phyloP scores from a whole-genome alignment of 2,113 vertebrate genomes.

The Mesitornis unicolor region DNA sequence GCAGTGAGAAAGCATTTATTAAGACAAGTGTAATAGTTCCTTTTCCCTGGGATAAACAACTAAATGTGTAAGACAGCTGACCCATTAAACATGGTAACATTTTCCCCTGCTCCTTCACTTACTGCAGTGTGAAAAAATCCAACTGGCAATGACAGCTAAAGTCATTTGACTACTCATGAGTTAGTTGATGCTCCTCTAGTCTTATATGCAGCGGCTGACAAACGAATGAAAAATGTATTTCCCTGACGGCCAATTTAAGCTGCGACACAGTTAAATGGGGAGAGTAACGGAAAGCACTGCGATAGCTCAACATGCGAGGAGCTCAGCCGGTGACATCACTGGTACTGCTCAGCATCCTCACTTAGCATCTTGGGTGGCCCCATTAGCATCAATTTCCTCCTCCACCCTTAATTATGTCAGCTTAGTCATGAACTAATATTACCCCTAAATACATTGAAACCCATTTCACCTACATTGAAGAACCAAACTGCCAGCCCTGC shows the following conservation, averaged over 20 bases:
- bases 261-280: background rate
- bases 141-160: background rate
- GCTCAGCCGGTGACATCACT: background rate
- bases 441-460: background rate
- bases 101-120: background rate
- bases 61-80: background rate
- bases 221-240: background rate
- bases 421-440: background rate
- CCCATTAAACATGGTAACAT: background rate
- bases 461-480: background rate
- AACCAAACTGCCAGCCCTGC: background rate
- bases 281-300: background rate
- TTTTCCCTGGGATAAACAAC: background rate
- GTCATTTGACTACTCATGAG: background rate
- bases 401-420: background rate
- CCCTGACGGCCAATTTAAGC: background rate
- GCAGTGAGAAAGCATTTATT: constrained; percentile 38
- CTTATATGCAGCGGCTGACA: background rate
- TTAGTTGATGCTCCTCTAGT: background rate
- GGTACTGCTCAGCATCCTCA: background rate
- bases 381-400: background rate
- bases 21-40: background rate
- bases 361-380: background rate
- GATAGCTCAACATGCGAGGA: background rate
- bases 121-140: background rate